Evolutionary conservation across 2,797 vertebrate species (phyloP), one percentile per base, ranked within the genome.

Genomic region (Otus scops): DNA sequence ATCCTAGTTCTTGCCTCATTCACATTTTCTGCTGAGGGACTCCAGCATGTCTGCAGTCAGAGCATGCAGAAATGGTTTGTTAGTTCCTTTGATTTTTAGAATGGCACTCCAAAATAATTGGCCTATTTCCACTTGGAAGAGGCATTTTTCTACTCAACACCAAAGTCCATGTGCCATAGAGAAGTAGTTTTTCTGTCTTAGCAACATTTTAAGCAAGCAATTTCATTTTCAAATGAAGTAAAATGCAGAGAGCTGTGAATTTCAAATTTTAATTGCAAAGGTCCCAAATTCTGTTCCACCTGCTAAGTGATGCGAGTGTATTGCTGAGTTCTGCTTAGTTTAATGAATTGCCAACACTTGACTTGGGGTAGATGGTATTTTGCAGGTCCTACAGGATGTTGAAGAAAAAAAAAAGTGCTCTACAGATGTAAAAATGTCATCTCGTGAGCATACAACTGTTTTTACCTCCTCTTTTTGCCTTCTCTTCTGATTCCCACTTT

Each of bases 151-250:
- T 77, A 36, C 36, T 70, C 24, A 32, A 22, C 32, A 27, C 34
- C 6, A 1, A 75, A 51, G 32, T 41, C 54, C 10, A 3, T 1
- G 0, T 79, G 41, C 16, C n/a, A 36, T 1, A 54, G 57, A 60
- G 34, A 73, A 57, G 9, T 9, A 8, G 19, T 77, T 79, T 60
- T 63, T 50, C n/a, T 2, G 1, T 21, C 64, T 70, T 17, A 65
- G 10, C n/a, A 73, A 73, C 4, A 7, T 67, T 80, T 80, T 61
- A 80, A 77, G 12, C 6, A 59, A 69, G 22, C 4, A 7, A 24
- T 70, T 94, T 64, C 4, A 26, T 38, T 67, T 76, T 47, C 18
- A 48, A 64, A 28, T 71, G 43, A 86, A 94, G 51, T 39, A 43
- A 80, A 85, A 53, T 17, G 24, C 27, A 24, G 43, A 51, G 8